Evolutionary conservation across 2,888 invertebrate genomes (phyloP), one percentile per base, ranked within the genome.

Genomic region (Octonoba sinensis): DNA sequence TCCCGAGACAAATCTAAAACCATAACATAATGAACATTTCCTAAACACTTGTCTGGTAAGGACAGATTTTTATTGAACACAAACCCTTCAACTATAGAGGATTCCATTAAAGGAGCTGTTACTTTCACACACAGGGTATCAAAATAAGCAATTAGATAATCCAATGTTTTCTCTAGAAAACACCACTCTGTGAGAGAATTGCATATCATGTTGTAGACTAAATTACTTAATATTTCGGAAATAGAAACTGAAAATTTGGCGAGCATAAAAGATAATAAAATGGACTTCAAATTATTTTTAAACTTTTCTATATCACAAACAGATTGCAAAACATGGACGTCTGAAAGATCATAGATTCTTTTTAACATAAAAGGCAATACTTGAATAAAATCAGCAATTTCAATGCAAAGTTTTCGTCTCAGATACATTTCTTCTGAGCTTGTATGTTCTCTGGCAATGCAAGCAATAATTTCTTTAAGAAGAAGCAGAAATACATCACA

Each of bases 401-500:
- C 59, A 56, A 20, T 6, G 4, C 22, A 57, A 6, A 71, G 3
- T 20, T 46, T 36, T 18, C 22, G 59, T 12, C 78, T 57, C 22
- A 71, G 20, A 24, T 49, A 27, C 20, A 18, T 20, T 51, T 78
- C 71, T 16, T 51, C 44, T 8, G 16, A 18, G 0, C 1, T 47
- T 16, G 15, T 27, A 11, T 49, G 4, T 3, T 51, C 24, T 11
- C 20, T 54, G 27, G 13, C 3, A 8, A 69, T 22, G 15, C 46
- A 13, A 47, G n/a, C 36, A 24, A 74, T 44, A 3, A 73, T 49
- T 62, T 74, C 79, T 51, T 57, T 56, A 13, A 81, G 36, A 22
- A 81, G 20, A 12, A 74, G 12, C 22, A 81, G 3, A 47, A 81
- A 73, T 15, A 69, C 16, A 16, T 81, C 69, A 27, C 73, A 49